Evolutionary conservation across 2,797 vertebrate species (phyloP).

Genomic region (Eidolon dupreanum): DNA sequence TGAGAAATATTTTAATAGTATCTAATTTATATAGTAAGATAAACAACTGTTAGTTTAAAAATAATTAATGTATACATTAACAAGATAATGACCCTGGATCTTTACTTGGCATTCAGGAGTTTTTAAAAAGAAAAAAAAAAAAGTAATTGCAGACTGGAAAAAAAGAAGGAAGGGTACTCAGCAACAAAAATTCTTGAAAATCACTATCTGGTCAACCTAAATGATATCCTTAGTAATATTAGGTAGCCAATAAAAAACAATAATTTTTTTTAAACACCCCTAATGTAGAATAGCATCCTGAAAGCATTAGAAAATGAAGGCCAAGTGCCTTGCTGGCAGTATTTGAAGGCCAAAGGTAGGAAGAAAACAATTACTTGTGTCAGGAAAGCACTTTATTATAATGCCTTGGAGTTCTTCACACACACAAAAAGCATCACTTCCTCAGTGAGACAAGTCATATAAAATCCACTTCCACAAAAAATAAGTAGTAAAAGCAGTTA

Average conservation of each 20-base stretch:
- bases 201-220: conserved; percentile 54
- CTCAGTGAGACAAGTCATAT: conserved; percentile 28
- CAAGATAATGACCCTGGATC: not conserved
- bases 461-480: conserved; percentile 62
- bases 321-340: conserved; percentile 54
- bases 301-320: conserved; percentile 66
- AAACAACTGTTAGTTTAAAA: conserved; percentile 26
- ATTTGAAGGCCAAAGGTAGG: conserved; percentile 33
- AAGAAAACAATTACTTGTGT: conserved; percentile 59
- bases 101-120: conserved; percentile 26
- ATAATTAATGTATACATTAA: not conserved
- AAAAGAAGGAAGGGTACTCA: not conserved
- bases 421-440: conserved; percentile 57
- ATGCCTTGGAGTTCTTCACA: conserved; percentile 59
- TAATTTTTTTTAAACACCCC: conserved; percentile 41
- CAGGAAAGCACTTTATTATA: conserved; percentile 65
- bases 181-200: not conserved
- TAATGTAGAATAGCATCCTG: conserved; percentile 64
- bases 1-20: conserved; percentile 45
- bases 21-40: not conserved
- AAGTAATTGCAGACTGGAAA: not conserved
- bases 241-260: conserved; percentile 58
- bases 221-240: conserved; percentile 44
- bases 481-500: conserved; percentile 8
- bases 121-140: conserved; percentile 30